Percentiles rank a stretch among this genome's conserved stretches.
These are phyloP conservation scores for Marcusenius ussheri DNA, from an alignment of 2,113 vertebrate species.

Conservation along the genomic window DNA sequence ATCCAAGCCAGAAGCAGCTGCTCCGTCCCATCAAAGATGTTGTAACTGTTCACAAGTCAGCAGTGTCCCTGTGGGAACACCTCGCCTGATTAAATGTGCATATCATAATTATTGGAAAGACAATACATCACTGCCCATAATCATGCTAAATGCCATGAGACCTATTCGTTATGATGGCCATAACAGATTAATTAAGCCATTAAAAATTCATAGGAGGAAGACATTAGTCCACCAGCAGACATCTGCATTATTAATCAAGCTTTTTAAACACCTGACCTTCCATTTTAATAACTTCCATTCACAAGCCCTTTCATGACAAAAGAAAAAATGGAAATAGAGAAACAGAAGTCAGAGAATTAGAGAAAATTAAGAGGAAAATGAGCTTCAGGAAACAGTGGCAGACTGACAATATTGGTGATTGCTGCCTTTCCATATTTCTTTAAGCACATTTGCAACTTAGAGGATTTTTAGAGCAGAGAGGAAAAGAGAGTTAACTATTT, in stretches of 20 bases:
- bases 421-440: not conserved
- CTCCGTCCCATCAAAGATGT: not conserved
- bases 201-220: conserved; percentile 8
- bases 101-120: not conserved
- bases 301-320: not conserved
- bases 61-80: not conserved
- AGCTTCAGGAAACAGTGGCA: not conserved
- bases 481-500: not conserved
- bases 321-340: not conserved
- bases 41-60: not conserved
- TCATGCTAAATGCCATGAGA: not conserved
- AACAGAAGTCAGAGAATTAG: not conserved
- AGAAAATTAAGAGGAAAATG: not conserved
- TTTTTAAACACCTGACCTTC: not conserved
- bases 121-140: not conserved
- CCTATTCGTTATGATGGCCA: not conserved
- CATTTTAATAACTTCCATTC: not conserved
- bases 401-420: not conserved
- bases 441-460: not conserved
- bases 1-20: not conserved
- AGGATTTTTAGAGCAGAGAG: not conserved
- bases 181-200: conserved; percentile 4
- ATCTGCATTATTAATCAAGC: conserved; percentile 5
- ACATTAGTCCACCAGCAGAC: conserved; percentile 8
- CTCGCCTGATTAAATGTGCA: not conserved